Base-by-base conservation (phyloP, 2,888 invertebrate species). In the Temnothorax ravouxi region DNA sequence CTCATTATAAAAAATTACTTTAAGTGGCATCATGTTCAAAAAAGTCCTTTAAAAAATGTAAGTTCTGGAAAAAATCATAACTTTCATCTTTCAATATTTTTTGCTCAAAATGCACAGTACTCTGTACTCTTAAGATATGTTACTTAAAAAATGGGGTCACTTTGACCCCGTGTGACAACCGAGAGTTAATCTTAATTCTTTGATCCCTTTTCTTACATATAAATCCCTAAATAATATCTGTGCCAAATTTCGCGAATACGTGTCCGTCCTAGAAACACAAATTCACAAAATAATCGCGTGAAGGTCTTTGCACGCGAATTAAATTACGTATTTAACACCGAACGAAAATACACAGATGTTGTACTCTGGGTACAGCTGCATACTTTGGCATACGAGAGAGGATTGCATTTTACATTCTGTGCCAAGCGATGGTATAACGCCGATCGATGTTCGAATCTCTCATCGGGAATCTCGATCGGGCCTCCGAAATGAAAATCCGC, bases 321-420 rank as follows among this genome's bases (percentile, higher is more conserved):
- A 29, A 44, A 56, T 72, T 71, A 71, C 44, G 8, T 71, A 50
- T 59, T 56, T 56, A 77, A 72, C 44, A 54, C 34, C 59, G 74
- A 69, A 67, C 47, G 64, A 80, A 47, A 52, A 84, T 72, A 47
- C 59, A 72, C 29, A 84, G 59, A 88, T 86, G 84, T 89, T 88
- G 85, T 88, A 91, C 90, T 88, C 86, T 84, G 88, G 89, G 72
- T 91, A 89, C 76, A 86, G 86, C 76, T 72, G 76, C 62, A 87
- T 89, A 88, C 89, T 90, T 90, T 90, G 91, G 91, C 79, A 88
- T 88, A 86, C 50, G 69, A 89, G 82, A 89, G 83, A 79, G 72
- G 59, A 90, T 54, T 86, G 84, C 21, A 90, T 83, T 87, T 76
- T 71, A 64, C 79, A 76, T 83, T 87, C 91, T 85, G 85, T 87